phyloP scores from a whole-genome alignment of 2,113 vertebrate genomes.

The Sebastes fasciatus region DNA sequence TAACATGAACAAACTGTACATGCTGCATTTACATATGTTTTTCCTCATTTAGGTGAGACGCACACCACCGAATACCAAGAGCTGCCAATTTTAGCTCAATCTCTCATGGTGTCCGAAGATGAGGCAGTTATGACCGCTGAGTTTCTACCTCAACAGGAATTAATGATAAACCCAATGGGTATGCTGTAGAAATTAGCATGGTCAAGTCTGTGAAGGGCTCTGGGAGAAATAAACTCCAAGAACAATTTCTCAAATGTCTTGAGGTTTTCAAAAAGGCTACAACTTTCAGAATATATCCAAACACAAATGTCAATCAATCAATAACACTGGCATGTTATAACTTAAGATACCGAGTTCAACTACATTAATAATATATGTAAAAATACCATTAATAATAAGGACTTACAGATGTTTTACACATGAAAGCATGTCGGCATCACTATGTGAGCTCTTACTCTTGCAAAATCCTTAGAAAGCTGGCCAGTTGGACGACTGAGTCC shows the following conservation, averaged over 20 bases:
- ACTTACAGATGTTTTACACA: conserved; percentile 35
- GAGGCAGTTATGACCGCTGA: not conserved
- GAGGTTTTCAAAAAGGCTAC: not conserved
- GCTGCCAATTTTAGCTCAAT: not conserved
- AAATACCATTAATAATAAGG: conserved; percentile 13
- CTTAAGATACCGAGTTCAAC: not conserved
- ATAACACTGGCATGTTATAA: not conserved
- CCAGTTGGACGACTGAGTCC: conserved; percentile 66
- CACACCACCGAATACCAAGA: not conserved
- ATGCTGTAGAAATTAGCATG: not conserved
- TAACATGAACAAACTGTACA: not conserved
- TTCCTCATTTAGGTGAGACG: not conserved
- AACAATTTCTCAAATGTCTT: not conserved
- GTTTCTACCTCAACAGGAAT: not conserved
- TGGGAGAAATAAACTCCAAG: not conserved
- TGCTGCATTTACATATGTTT: not conserved
- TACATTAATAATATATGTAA: not conserved
- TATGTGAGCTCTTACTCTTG: conserved; percentile 26
- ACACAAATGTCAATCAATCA: conserved; percentile 1
- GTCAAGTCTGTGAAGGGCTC: not conserved
- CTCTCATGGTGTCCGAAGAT: not conserved
- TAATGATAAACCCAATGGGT: not conserved
- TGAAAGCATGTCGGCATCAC: conserved; percentile 29
- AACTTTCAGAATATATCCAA: not conserved
- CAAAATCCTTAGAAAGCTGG: conserved; percentile 75